A percentile compares a stretch with the other conserved stretches of the same genome.
Evolutionary conservation across 2,888 invertebrate genomes (phyloP).

Genomic region (Netelia inedita): DNA sequence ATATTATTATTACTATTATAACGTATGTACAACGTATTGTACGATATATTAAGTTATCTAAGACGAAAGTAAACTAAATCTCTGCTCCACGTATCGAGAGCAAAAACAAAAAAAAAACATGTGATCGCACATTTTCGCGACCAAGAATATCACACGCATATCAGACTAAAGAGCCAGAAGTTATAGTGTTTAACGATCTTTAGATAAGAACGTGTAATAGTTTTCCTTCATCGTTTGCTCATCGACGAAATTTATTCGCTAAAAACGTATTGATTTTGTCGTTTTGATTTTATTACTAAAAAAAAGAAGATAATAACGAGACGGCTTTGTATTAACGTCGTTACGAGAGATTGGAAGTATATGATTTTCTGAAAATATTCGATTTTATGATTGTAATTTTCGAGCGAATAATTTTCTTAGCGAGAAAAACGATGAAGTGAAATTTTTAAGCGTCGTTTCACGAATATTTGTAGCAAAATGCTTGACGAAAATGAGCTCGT

Average conservation of each 20-base stretch:
- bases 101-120: constrained; percentile 63
- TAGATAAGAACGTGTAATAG: constrained; percentile 10
- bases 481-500: constrained; percentile 3
- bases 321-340: neutral
- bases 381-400: neutral
- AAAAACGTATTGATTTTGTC: no score
- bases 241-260: constrained; percentile 1
- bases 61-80: constrained; percentile 31
- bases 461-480: constrained; percentile 29
- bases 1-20: constrained; percentile 33
- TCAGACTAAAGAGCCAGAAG: constrained; percentile 76
- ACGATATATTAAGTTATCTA: constrained; percentile 19
- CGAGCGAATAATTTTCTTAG: neutral
- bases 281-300: neutral
- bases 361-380: neutral
- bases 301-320: neutral
- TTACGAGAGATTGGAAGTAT: neutral
- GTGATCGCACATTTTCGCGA: constrained; percentile 79
- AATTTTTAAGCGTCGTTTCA: neutral
- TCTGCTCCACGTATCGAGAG: neutral
- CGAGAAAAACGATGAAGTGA: constrained; percentile 2
- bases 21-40: constrained; percentile 50
- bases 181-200: constrained; percentile 42
- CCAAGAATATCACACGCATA: constrained; percentile 83
- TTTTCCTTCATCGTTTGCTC: constrained; percentile 3